Evolutionary conservation across 1,140 invertebrate genomes (phyloP).

Genomic region (Hydropsyche tenuis): DNA sequence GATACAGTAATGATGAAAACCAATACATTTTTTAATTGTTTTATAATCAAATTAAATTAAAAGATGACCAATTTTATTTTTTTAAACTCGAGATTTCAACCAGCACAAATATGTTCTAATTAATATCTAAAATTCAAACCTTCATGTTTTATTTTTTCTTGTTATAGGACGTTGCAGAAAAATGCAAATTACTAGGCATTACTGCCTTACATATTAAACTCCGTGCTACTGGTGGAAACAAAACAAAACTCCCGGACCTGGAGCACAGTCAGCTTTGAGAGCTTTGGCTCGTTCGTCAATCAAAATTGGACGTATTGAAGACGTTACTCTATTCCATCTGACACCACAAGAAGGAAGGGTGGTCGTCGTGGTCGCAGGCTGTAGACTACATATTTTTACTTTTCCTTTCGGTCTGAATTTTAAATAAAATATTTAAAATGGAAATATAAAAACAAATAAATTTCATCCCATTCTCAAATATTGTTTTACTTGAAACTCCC

Average conservation of each 20-base stretch:
- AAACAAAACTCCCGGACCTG: conserved; percentile 98
- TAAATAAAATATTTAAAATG: conserved; percentile 40
- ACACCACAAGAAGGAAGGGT: conserved; percentile 98
- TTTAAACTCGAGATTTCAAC: too few species aligned
- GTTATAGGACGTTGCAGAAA: conserved; percentile 95
- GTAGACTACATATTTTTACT: conserved; percentile 67
- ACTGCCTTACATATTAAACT: conserved; percentile 98
- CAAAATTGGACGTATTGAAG: conserved; percentile 99
- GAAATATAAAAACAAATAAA: conserved; percentile 42
- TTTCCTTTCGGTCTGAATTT: conserved; percentile 17
- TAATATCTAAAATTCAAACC: too few species aligned
- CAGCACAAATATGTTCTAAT: too few species aligned
- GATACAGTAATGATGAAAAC: too few species aligned
- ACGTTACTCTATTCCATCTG: conserved; percentile 99
- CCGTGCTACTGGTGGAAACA: conserved; percentile 97
- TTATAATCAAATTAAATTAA: too few species aligned
- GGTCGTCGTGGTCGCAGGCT: conserved; percentile 98
- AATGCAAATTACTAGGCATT: conserved; percentile 95
- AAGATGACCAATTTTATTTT: too few species aligned
- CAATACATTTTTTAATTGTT: too few species aligned
- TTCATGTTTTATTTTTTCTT: background rate
- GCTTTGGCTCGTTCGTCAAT: conserved; percentile 98
- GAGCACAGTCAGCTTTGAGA: conserved; percentile 96
- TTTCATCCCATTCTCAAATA: background rate
- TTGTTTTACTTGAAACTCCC: background rate